Evolutionary conservation across 2,888 invertebrate genomes (phyloP).

Genomic region (Gasteruption jaculator): DNA sequence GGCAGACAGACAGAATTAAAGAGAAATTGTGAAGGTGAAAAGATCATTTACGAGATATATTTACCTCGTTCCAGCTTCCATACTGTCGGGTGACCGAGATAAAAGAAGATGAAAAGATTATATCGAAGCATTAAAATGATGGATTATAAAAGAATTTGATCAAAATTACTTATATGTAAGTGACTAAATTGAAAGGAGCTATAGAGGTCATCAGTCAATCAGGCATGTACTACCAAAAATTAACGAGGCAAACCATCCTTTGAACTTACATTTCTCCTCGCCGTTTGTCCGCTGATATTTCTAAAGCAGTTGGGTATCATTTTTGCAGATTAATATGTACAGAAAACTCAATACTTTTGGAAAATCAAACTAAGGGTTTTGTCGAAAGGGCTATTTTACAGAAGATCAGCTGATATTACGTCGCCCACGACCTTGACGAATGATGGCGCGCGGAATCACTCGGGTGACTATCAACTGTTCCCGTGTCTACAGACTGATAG

Average conservation of each 20-base stretch:
- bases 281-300: conserved; percentile 46
- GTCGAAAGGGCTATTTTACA: no score
- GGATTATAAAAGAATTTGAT: conserved; percentile 10
- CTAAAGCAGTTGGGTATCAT: conserved; percentile 53
- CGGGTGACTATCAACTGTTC: no score
- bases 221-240: conserved; percentile 16
- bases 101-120: conserved; percentile 26
- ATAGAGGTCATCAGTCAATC: conserved; percentile 39
- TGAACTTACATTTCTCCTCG: conserved; percentile 53
- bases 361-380: conserved; percentile 13
- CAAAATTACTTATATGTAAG: conserved; percentile 9
- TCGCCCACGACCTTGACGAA: no score
- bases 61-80: conserved; percentile 48
- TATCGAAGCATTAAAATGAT: conserved; percentile 13
- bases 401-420: no score
- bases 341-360: conserved; percentile 8
- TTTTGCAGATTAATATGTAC: conserved; percentile 23
- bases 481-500: no score
- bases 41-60: conserved; percentile 27
- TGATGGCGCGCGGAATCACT: no score
- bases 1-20: neutral
- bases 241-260: conserved; percentile 16
- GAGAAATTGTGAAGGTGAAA: conserved; percentile 5
- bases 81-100: conserved; percentile 39
- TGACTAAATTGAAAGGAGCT: conserved; percentile 7